Evolutionary conservation across 2,888 invertebrate species (phyloP), one percentile per base, ranked within the genome.

Genomic region (Blastobasis lacticolella): DNA sequence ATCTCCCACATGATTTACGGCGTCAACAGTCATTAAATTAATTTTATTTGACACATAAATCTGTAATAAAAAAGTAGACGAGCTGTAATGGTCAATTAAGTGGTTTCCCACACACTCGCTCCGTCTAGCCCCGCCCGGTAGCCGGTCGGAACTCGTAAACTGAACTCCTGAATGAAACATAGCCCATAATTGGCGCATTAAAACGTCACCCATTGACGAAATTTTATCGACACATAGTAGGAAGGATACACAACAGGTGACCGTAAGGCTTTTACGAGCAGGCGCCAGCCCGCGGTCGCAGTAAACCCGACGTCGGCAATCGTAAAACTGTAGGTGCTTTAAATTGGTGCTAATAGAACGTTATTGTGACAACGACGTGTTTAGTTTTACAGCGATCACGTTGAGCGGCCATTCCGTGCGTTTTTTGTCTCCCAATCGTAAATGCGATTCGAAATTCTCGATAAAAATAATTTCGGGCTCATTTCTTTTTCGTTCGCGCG

Each of bases 191-290:
- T 80, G 76, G 75, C 77, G 69, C 73, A 81, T 81, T 81, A 81
- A 81, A 81, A 75, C 66, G 70, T 69, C 73, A 70, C 66, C 73
- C 81, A 81, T 81, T 82, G 81, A 80, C 76, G 69, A 76, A 77
- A 75, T 78, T 81, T 79, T 80, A 81, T 81, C 75, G 77, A 73
- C 75, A 76, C 70, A 75, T 73, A 73, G 73, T 71, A 71, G 72
- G 61, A 65, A 71, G 71, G 71, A 73, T 73, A 67, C 61, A 77
- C 82, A 83, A 83, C 86, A 86, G 85, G 85, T 86, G 86, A 85
- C 85, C 81, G 78, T 70, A 74, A 72, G 73, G 23, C 81, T 84
- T 78, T 80, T 85, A 85, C 80, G 81, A 79, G 66, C 78, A 62
- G 69, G 73, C 63, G 69, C 62, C 66, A 69, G 72, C 81, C 75